Evolutionary conservation across 2,888 invertebrate genomes (phyloP).

Genomic region (Drosophila anceps): DNA sequence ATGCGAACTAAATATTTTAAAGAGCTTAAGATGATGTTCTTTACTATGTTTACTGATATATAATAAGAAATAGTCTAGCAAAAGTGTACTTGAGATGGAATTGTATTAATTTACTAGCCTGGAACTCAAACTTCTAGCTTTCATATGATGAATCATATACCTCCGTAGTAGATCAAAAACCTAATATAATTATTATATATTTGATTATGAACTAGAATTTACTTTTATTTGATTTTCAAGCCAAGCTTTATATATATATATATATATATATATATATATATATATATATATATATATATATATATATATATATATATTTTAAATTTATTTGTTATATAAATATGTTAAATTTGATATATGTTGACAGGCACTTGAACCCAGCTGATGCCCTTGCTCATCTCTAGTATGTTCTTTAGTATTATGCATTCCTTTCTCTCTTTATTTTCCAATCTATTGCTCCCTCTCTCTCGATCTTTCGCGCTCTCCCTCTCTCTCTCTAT

Average conservation of each 20-base stretch:
- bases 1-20: neutral
- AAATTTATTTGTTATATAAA: neutral
- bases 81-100: neutral
- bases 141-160: neutral
- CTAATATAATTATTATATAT: neutral
- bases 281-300: neutral
- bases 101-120: neutral
- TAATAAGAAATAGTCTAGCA: neutral
- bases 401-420: slow-evolving; percentile 10
- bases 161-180: neutral
- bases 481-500: neutral
- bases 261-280: neutral
- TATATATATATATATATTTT: neutral
- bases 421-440: slow-evolving; percentile 7
- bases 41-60: neutral
- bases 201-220: neutral
- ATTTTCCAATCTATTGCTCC: slow-evolving; percentile 12
- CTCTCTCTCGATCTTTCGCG: slow-evolving; percentile 2
- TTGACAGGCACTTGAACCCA: neutral
- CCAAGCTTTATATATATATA: neutral
- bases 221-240: neutral
- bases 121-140: neutral
- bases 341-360: neutral
- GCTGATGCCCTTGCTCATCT: slow-evolving; percentile 25
- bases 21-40: neutral